Evolutionary conservation across 2,797 vertebrate genomes (phyloP), one percentile per base, ranked within the genome.

Genomic region (Sebastes iracundus): DNA sequence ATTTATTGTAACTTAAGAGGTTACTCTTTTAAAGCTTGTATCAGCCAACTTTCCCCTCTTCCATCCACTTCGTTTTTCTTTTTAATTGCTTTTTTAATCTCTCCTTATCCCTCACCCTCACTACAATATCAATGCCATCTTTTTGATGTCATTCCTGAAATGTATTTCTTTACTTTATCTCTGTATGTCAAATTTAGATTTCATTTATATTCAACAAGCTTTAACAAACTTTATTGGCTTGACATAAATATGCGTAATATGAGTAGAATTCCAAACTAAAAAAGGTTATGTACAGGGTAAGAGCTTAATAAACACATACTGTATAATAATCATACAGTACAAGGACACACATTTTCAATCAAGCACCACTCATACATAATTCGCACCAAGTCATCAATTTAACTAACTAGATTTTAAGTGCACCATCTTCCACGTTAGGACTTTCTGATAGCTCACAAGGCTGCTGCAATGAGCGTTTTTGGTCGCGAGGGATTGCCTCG

Each of bases 21-120:
- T 55, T 22, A 32, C 28, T 9, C 14, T n/a, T 28, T 9, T 14
- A 53, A 32, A 30, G 42, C 18, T 52, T 3, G n/a, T 25, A 16
- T 23, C 33, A 38, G 53, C 72, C 55, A 35, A 32, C 35, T 52
- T 66, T 2, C 46, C 18, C 35, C 42, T 60, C 28, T 25, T 69
- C 20, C 27, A 35, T 67, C 25, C 38, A 32, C 12, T 69, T 61
- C 30, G 68, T 60, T 28, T 55, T 28, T 9, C 10, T 52, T 42
- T 42, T 69, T 49, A 79, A 23, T 62, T 23, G 53, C 52, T 49
- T 67, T 74, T 74, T 60, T 70, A 53, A 97, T 93, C 13, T 66
- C 58, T 60, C 3, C 2, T 25, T 77, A 95, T 96, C 30, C 16
- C 38, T 52, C 16, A 35, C 4, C 23, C 28, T 32, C 55, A 58